Conservation (phyloP, 2,888 invertebrate genomes). For the Hirtodrosophila duncani region DNA sequence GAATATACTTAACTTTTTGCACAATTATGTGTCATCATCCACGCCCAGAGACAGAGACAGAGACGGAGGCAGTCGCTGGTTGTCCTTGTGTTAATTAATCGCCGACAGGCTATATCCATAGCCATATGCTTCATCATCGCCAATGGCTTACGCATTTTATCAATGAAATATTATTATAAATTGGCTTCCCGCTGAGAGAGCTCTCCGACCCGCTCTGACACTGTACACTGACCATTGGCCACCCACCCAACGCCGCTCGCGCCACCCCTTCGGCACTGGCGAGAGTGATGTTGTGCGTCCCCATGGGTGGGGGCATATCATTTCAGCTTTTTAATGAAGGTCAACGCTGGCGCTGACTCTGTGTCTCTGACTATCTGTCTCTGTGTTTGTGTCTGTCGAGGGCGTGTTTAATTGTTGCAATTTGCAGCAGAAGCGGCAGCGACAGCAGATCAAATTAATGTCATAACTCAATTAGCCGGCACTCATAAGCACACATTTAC, state of each 20-base stretch:
- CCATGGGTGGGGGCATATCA: slow-evolving; percentile 22
- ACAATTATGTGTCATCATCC: slow-evolving; percentile 20
- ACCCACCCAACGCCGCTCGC: slow-evolving; percentile 1
- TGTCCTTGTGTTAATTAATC: slow-evolving; percentile 57
- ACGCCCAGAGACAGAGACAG: slow-evolving; percentile 7
- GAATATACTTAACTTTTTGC: not conserved
- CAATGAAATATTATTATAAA: slow-evolving; percentile 54
- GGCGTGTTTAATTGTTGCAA: slow-evolving; percentile 60
- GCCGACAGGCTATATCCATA: slow-evolving; percentile 18
- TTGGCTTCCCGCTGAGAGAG: slow-evolving; percentile 21
- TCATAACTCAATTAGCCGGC: slow-evolving; percentile 64
- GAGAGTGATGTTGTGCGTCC: slow-evolving; percentile 7
- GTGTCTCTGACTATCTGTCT: too few relatives aligned
- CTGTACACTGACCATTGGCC: slow-evolving; percentile 29
- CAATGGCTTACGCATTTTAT: slow-evolving; percentile 46
- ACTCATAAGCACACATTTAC: slow-evolving; percentile 19
- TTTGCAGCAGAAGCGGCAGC: slow-evolving; percentile 40
- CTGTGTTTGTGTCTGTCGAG: slow-evolving; percentile 39
- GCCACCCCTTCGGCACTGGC: too few relatives aligned
- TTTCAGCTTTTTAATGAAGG: slow-evolving; percentile 48
- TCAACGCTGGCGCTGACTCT: too few relatives aligned
- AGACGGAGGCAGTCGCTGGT: slow-evolving; percentile 1
- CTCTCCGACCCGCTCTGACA: too few relatives aligned
- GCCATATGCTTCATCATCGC: slow-evolving; percentile 29
- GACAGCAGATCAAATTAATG: slow-evolving; percentile 61